Conservation (phyloP, 2,888 invertebrate species). For the Philaethria dido region DNA sequence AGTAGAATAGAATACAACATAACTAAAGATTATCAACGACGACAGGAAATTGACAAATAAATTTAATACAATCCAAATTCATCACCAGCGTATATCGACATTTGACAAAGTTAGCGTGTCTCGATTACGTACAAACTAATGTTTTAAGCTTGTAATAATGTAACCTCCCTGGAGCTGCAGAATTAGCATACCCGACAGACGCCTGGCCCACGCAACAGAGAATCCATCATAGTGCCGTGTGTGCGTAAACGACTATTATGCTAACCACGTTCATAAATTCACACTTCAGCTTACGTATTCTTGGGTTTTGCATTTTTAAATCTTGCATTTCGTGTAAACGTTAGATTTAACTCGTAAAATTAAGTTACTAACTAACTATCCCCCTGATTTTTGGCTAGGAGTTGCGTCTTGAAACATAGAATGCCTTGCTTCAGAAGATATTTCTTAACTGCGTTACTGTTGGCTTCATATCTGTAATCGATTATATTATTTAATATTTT, state of each 20-base stretch:
- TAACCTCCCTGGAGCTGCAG: constrained; percentile 60
- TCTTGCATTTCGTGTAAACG: too few species aligned
- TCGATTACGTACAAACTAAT: constrained; percentile 67
- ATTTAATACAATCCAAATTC: background rate
- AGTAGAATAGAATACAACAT: too few species aligned
- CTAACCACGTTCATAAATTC: constrained; percentile 48
- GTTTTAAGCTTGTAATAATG: constrained; percentile 62
- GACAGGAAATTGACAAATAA: constrained; percentile 4
- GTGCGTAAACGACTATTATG: constrained; percentile 57
- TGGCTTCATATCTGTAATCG: too few species aligned
- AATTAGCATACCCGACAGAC: constrained; percentile 79
- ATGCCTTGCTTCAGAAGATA: too few species aligned
- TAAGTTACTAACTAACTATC: too few species aligned
- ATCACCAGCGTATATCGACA: constrained; percentile 26
- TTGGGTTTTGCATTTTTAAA: constrained; percentile 37
- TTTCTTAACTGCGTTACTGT: too few species aligned
- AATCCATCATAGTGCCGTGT: constrained; percentile 71
- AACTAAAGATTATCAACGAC: background rate
- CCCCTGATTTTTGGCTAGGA: too few species aligned
- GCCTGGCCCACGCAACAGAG: constrained; percentile 70
- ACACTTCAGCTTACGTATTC: constrained; percentile 34
- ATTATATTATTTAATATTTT: too few species aligned
- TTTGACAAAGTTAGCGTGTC: constrained; percentile 53
- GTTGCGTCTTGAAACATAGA: too few species aligned
- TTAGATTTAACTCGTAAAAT: too few species aligned